Conservation (phyloP, 2,113 vertebrate species). For the Rhizomys pruinosus region DNA sequence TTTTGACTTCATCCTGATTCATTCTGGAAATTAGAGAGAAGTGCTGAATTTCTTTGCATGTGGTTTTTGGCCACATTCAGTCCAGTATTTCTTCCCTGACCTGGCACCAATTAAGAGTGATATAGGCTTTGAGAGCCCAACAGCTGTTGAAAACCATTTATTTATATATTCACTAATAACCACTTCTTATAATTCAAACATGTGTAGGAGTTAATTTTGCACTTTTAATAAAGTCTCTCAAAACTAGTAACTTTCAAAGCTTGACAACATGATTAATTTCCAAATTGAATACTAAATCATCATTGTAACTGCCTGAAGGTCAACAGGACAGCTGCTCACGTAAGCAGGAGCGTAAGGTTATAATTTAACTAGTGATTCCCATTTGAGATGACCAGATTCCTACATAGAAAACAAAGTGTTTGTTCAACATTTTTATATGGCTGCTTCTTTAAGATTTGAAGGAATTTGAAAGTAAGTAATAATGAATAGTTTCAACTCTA, state of each 20-base stretch:
- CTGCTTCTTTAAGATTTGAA: slow-evolving; percentile 21
- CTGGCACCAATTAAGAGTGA: slow-evolving; percentile 54
- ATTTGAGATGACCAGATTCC: slow-evolving; percentile 58
- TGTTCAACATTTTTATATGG: slow-evolving; percentile 47
- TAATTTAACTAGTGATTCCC: slow-evolving; percentile 73
- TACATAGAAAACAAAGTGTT: slow-evolving; percentile 58
- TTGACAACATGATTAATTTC: slow-evolving; percentile 49
- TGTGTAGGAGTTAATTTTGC: neutral
- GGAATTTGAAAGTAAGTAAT: slow-evolving; percentile 21
- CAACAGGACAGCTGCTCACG: slow-evolving; percentile 44
- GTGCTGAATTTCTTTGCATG: neutral
- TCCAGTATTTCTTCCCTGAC: slow-evolving; percentile 38
- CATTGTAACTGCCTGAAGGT: slow-evolving; percentile 58
- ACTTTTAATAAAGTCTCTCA: slow-evolving; percentile 11
- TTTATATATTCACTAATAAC: neutral
- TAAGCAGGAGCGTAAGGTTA: slow-evolving; percentile 67
- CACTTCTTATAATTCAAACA: neutral
- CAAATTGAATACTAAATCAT: slow-evolving; percentile 21
- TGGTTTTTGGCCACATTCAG: slow-evolving; percentile 43
- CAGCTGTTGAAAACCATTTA: neutral
- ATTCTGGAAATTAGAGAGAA: neutral
- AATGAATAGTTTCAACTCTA: neutral
- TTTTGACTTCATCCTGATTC: slow-evolving; percentile 49
- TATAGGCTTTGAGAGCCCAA: slow-evolving; percentile 1
- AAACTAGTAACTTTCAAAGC: slow-evolving; percentile 50